phyloP scores from a whole-genome alignment of 2,113 vertebrate genomes.

The Delphinapterus leucas region DNA sequence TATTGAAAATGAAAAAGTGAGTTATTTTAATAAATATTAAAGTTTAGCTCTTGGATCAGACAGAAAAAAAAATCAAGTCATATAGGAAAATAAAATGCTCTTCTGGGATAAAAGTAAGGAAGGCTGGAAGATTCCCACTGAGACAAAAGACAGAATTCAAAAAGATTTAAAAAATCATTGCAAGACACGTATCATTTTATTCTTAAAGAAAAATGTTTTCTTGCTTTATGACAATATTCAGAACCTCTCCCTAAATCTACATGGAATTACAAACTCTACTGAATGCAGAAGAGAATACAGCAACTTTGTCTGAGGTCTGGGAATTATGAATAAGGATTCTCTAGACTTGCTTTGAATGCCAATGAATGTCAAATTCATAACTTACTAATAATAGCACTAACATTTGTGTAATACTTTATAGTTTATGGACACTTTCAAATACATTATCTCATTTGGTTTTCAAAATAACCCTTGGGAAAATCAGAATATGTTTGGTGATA shows the following conservation, averaged over 20 bases:
- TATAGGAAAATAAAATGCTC: slow-evolving; percentile 40
- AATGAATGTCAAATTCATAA: slow-evolving; percentile 47
- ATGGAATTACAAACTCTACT: slow-evolving; percentile 28
- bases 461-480: slow-evolving; percentile 44
- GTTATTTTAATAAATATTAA: slow-evolving; percentile 45
- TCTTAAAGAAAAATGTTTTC: slow-evolving; percentile 37
- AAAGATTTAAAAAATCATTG: slow-evolving; percentile 4
- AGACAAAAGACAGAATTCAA: slow-evolving; percentile 39
- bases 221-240: slow-evolving; percentile 45
- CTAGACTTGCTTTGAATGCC: slow-evolving; percentile 39
- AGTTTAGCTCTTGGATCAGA: neutral
- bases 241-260: slow-evolving; percentile 35
- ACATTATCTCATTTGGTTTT: slow-evolving; percentile 58
- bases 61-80: slow-evolving; percentile 32
- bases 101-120: neutral
- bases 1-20: slow-evolving; percentile 28
- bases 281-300: slow-evolving; percentile 29
- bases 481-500: neutral
- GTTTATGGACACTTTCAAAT: slow-evolving; percentile 49
- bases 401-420: slow-evolving; percentile 34
- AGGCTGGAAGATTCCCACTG: neutral
- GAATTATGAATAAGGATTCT: slow-evolving; percentile 49
- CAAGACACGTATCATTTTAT: slow-evolving; percentile 32
- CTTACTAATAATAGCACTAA: slow-evolving; percentile 48
- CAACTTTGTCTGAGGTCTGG: neutral